Base-by-base conservation (phyloP, 2,888 invertebrate species). In the Neuroscelio doddi region DNA sequence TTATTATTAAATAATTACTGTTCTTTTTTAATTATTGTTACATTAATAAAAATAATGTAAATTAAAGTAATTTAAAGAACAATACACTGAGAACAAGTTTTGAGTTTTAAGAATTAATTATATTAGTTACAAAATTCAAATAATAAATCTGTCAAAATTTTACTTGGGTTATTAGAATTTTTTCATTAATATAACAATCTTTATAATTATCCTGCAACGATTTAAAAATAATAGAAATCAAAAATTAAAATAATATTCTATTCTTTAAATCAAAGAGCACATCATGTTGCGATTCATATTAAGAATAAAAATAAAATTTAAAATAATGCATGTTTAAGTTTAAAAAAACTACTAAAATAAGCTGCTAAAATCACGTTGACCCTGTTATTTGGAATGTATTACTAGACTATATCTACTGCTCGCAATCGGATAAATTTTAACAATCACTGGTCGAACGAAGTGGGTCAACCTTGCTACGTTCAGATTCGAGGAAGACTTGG, bases 361-460 rank as follows among this genome's bases (percentile, higher is more conserved):
- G 58, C 68, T 55, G 61, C 69, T 71, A 63, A 72, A 71, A 74
- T 70, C 71, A 56, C 68, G 65, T 66, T 74, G 75, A 74, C 75
- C 75, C 72, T 70, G 69, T 75, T 75, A 66, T 64, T 67, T 61
- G 68, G 52, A 64, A 68, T 69, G 58, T 68, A 75, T 72, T 71
- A 68, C 67, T 38, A 34, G 56, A 46, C 55, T 57, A 36, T 55
- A 58, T 64, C 52, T 50, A 53, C 44, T 34, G 41, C 66, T 44
- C 41, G 58, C 58, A 59, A 63, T 67, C 55, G 68, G 67, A 65
- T 65, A 56, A 61, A 70, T 71, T 67, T 68, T 65, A 68, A 71
- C 70, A 72, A 69, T 70, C 46, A 63, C 56, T 49, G 50, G 64
- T 58, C 63, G 57, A 53, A 63, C 64, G 49, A 65, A 58, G 47